Percentiles rank a stretch among this genome's conserved stretches.
phyloP scores from a whole-genome alignment of 2,888 invertebrate genomes.

The Ctena decussata region DNA sequence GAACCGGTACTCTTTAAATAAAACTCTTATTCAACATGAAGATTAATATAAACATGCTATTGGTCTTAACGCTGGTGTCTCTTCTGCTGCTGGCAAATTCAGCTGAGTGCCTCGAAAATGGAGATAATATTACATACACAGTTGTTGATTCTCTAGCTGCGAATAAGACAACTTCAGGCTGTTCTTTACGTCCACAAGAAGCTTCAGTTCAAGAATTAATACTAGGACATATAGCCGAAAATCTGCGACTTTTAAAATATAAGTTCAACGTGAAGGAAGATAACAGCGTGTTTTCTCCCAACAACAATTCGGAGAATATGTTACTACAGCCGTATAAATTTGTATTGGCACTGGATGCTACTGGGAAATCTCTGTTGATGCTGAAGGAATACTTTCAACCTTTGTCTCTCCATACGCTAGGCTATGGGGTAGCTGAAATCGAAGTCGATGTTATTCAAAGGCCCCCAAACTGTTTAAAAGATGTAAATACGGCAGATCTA shows the following conservation, averaged over 20 bases:
- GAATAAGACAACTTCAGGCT: no score
- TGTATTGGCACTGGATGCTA: not conserved
- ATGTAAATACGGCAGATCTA: not conserved
- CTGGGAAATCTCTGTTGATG: not conserved
- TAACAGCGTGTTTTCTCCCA: not conserved
- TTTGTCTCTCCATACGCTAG: constrained; percentile 1
- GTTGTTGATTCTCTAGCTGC: no score
- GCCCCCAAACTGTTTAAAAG: not conserved
- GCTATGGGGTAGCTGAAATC: not conserved
- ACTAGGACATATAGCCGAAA: not conserved
- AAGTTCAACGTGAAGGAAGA: not conserved
- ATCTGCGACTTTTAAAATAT: not conserved
- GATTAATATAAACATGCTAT: no score
- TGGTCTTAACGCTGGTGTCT: no score
- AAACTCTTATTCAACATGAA: no score
- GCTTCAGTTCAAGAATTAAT: not conserved
- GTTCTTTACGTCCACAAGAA: no score
- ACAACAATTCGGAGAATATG: not conserved
- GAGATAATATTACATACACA: no score
- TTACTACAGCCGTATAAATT: not conserved
- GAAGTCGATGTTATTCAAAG: not conserved
- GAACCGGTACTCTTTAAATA: no score
- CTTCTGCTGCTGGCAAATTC: no score
- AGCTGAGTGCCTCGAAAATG: no score
- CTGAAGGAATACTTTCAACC: constrained; percentile 5